Evolutionary conservation across 2,113 vertebrate genomes (phyloP).

Genomic region (Python bivittatus): DNA sequence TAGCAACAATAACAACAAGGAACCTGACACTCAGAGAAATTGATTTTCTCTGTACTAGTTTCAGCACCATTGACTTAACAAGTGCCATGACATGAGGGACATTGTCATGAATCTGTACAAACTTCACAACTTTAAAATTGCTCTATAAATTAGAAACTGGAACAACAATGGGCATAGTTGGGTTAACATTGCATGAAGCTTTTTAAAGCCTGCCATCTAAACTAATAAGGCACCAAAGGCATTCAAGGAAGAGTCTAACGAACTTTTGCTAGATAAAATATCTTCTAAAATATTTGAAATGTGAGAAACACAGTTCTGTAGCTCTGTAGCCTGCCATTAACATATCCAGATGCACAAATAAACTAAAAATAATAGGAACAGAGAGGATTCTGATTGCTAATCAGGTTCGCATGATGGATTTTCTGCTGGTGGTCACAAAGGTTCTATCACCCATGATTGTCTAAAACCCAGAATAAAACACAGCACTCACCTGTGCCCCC

Average conservation of each 20-base stretch:
- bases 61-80: slow-evolving; percentile 61
- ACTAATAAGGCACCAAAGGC: slow-evolving; percentile 19
- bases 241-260: slow-evolving; percentile 37
- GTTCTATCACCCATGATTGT: not conserved
- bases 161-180: slow-evolving; percentile 24
- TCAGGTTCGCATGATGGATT: not conserved
- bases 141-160: slow-evolving; percentile 64
- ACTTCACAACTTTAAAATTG: slow-evolving; percentile 69
- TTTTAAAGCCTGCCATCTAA: slow-evolving; percentile 54
- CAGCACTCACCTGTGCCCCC: not conserved
- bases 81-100: slow-evolving; percentile 58
- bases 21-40: slow-evolving; percentile 37
- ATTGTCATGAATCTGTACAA: slow-evolving; percentile 67
- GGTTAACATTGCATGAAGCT: slow-evolving; percentile 35
- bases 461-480: not conserved
- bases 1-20: too few species aligned
- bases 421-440: not conserved
- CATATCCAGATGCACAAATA: slow-evolving; percentile 43
- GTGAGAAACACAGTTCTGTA: slow-evolving; percentile 28
- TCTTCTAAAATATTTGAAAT: slow-evolving; percentile 54
- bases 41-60: slow-evolving; percentile 63
- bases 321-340: slow-evolving; percentile 51
- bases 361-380: slow-evolving; percentile 19
- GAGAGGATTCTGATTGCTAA: slow-evolving; percentile 2
- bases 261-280: slow-evolving; percentile 65